Base-by-base conservation (phyloP, 2,797 vertebrate genomes). In the Karalla daura region DNA sequence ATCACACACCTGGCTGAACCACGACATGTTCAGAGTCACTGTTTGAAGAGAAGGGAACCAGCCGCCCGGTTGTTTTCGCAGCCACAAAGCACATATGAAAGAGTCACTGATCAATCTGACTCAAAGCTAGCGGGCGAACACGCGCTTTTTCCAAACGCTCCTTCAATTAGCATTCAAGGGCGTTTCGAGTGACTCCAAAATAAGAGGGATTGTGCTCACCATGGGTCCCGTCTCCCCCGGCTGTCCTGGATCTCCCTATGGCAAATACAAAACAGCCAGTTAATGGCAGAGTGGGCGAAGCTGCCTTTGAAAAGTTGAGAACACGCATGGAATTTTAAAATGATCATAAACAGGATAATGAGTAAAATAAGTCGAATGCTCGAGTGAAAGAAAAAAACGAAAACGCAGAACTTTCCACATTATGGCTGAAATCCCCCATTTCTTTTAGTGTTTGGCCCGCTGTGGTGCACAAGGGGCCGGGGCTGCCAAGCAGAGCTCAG, bases 191-290 rank as follows among this genome's bases (percentile, higher is more conserved):
- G n/a, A n/a, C n/a, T n/a, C n/a, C n/a, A n/a, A n/a, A n/a, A n/a
- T n/a, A n/a, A n/a, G n/a, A n/a, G 70, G 5, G 21, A 47, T 5
- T 28, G 23, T 62, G 10, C 96, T 95, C 91, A 96, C 98, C 91
- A 87, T 68, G 33, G 93, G 33, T 78, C 98, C 97, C 47, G 90
- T 84, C 49, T 98, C 96, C 81, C 98, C 98, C 67, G 94, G 87
- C 67, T 92, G 93, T 61, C 98, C 98, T 73, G 95, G 89, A 69
- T 99, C 97, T 49, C 98, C 97, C 98, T 99, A 44, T 32, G 36
- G 74, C 3, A 77, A 89, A 80, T 47, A 75, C 1, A 65, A 70
- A 78, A 43, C 21, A 58, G 2, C 1, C 21, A 30, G 76, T 72
- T 84, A 67, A 61, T 59, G 32, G 9, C 28, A 17, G 2, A 54